Base-by-base conservation (phyloP, 92 coral and sea anemone genomes). In the Meandrina meandrites region DNA sequence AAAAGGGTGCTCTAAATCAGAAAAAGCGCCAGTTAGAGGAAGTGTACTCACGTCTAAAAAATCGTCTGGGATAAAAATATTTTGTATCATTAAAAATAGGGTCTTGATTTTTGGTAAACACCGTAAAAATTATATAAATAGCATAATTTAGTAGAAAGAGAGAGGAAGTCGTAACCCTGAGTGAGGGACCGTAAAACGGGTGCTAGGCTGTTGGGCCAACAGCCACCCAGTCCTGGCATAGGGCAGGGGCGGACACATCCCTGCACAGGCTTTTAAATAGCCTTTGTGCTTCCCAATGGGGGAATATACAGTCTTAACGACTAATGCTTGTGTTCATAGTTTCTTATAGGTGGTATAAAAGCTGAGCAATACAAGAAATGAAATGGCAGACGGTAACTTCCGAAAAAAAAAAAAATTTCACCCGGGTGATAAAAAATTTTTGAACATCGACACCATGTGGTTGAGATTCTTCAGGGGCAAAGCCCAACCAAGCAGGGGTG, bases 231-330 rank as follows among this genome's bases (percentile, higher is more conserved):
- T 73, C 50, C 78, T 73, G 47, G 77, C 48, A 73, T 0, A 58
- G 78, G 50, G 78, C 78, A 73, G 78, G 78, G 78, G 78, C 27
- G n/a, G 78, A 30, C 50, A 60, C 24, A 73, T 34, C 78, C 78
- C 78, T 73, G 47, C 50, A 73, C 78, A 35, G 47, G 7, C 27
- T 12, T 4, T 7, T 6, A 40, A 0, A 28, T 28, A 28, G 50
- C 2, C 78, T 73, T 48, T 35, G 78, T 73, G 78, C 50, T 73
- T 15, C 78, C 78, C n/a, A 24, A 57, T 5, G 27, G 28, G 67
- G 1, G 12, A 57, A 57, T 4, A 56, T 1, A 60, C 28, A 4
- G 12, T 0, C 67, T 60, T 7, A 22, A 60, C 22, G 0, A 60
- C 67, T 4, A 16, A 22, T 28, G 14, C 22, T 60, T 60, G 67